A percentile compares a stretch with the other conserved stretches of the same genome.
phyloP scores from a whole-genome alignment of 2,888 invertebrate genomes.

The Orthosia gracilis region DNA sequence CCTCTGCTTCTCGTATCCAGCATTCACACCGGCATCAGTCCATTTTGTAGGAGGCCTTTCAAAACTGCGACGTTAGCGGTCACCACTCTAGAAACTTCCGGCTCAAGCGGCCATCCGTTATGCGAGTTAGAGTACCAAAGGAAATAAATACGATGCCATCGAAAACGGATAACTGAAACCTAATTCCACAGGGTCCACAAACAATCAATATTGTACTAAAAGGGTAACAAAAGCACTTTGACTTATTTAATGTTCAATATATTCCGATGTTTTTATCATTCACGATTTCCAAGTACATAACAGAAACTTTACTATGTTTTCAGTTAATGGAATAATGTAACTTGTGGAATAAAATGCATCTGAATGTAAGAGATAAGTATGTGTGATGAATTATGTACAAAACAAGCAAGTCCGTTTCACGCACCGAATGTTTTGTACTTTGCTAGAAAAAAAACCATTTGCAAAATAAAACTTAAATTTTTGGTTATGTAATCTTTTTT shows the following conservation, averaged over 20 bases:
- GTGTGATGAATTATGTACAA: background rate
- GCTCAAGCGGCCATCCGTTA: background rate
- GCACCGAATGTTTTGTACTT: background rate
- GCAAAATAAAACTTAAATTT: no score
- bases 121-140: background rate
- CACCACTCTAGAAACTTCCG: background rate
- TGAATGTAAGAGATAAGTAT: background rate
- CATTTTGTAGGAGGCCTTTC: no score
- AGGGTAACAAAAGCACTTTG: constrained; percentile 6
- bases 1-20: no score
- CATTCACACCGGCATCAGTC: no score
- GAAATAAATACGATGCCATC: background rate
- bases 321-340: background rate
- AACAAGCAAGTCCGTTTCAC: background rate
- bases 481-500: no score
- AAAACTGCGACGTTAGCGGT: no score
- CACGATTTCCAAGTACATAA: constrained; percentile 6
- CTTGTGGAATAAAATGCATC: background rate
- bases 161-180: constrained; percentile 7
- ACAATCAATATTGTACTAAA: constrained; percentile 10
- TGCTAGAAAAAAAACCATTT: no score
- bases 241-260: constrained; percentile 8
- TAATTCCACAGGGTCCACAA: constrained; percentile 8
- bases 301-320: background rate
- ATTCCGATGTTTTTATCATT: constrained; percentile 26